A percentile compares a stretch with the other conserved stretches of the same genome.
These are phyloP conservation scores for Pollimyrus isidori DNA, from an alignment of 2,113 vertebrate genomes.

Conservation along the genomic window DNA sequence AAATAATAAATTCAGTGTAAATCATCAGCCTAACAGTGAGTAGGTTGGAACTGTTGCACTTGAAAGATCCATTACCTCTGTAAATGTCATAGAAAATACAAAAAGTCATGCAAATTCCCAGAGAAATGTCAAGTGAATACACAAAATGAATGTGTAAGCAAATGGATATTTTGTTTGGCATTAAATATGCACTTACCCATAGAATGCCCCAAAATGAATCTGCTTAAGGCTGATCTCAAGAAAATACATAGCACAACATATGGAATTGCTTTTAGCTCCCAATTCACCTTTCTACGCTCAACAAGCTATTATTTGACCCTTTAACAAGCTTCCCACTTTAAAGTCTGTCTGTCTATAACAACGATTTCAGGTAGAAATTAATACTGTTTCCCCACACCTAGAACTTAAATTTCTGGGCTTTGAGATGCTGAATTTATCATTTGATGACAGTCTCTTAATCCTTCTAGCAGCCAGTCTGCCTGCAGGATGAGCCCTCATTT, in stretches of 20 bases:
- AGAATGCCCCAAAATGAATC: neutral
- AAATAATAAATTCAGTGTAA: neutral
- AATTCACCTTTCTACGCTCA: neutral
- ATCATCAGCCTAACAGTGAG: neutral
- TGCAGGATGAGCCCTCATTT: neutral
- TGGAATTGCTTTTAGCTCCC: neutral
- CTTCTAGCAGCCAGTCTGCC: neutral
- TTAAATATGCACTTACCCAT: neutral
- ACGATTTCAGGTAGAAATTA: neutral
- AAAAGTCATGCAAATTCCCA: neutral
- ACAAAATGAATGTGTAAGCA: neutral
- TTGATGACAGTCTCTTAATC: neutral
- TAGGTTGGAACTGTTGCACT: neutral
- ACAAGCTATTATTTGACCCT: neutral
- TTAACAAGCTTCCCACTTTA: neutral
- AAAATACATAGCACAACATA: neutral
- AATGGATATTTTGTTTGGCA: neutral
- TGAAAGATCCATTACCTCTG: neutral
- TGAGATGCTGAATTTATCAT: neutral
- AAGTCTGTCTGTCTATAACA: neutral
- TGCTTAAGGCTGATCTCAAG: neutral
- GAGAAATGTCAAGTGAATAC: neutral
- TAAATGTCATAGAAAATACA: neutral
- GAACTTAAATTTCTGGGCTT: neutral
- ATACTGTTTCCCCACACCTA: neutral